These are phyloP conservation scores for Mayetiola destructor DNA, from an alignment of 2,888 invertebrate genomes.

Conservation along the genomic window DNA sequence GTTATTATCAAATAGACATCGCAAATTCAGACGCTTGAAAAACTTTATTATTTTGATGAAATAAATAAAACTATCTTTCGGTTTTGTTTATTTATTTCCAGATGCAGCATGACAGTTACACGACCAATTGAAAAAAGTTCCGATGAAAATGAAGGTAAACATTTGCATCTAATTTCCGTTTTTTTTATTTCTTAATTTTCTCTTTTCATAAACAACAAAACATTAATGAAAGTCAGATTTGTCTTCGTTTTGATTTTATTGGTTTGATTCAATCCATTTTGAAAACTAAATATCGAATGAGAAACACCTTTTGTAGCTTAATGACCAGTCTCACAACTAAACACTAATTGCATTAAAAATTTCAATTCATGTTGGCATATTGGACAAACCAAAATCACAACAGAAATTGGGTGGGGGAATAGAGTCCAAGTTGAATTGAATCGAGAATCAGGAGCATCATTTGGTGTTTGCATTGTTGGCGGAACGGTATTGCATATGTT, in stretches of 20 bases:
- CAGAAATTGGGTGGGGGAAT: constrained; percentile 15
- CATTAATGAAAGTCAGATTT: no score
- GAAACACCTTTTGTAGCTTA: no score
- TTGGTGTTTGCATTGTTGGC: constrained; percentile 95
- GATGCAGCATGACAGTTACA: constrained; percentile 15
- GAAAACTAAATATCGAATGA: constrained; percentile 12
- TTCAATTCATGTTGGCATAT: constrained; percentile 3
- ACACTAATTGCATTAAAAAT: constrained; percentile 4
- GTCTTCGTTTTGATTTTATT: background rate
- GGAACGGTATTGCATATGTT: constrained; percentile 56
- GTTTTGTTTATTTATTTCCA: constrained; percentile 10
- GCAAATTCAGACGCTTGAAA: no score
- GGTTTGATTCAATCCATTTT: background rate
- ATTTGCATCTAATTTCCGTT: background rate
- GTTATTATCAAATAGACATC: no score
- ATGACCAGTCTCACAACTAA: constrained; percentile 9
- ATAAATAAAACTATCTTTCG: background rate
- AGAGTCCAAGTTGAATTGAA: constrained; percentile 8
- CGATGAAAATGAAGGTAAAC: constrained; percentile 14
- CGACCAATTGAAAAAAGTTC: constrained; percentile 13
- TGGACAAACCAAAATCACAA: background rate
- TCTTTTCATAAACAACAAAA: no score
- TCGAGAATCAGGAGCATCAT: constrained; percentile 39
- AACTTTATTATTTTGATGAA: background rate
- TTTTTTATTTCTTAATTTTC: background rate